Evolutionary conservation across 1,140 invertebrate species (phyloP).

Genomic region (Sinonovacula constricta): DNA sequence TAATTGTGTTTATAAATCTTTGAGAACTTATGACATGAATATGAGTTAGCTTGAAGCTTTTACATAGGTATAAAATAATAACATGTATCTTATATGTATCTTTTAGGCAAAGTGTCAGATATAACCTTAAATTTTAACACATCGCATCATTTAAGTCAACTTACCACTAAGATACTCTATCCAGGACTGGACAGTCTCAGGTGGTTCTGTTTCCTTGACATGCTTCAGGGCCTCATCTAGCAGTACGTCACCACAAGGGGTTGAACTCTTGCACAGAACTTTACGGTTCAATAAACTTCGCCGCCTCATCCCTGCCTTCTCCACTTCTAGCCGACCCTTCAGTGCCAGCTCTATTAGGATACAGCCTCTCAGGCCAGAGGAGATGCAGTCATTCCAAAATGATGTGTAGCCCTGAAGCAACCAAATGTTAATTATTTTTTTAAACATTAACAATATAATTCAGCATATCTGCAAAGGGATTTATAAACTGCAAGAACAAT

Average conservation of each 20-base stretch:
- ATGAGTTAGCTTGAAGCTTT: too few species aligned
- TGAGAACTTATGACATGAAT: too few species aligned
- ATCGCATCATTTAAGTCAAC: slow-evolving; percentile 67
- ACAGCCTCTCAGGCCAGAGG: slow-evolving; percentile 97
- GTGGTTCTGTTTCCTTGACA: slow-evolving; percentile 92
- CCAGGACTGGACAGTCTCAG: slow-evolving; percentile 99
- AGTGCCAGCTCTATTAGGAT: slow-evolving; percentile 98
- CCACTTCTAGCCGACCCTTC: slow-evolving; percentile 95
- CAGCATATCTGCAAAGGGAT: too few species aligned
- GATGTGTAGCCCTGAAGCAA: slow-evolving; percentile 96
- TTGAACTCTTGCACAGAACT: slow-evolving; percentile 87
- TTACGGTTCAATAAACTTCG: slow-evolving; percentile 90
- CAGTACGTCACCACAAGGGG: slow-evolving; percentile 97
- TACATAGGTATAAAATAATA: too few species aligned
- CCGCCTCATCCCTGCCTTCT: slow-evolving; percentile 97
- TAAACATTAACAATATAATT: too few species aligned
- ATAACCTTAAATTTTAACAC: too few species aligned
- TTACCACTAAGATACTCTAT: slow-evolving; percentile 99
- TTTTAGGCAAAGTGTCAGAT: too few species aligned
- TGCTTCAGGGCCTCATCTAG: slow-evolving; percentile 99
- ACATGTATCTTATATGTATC: too few species aligned
- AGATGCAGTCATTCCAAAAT: slow-evolving; percentile 99
- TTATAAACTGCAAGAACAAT: too few species aligned
- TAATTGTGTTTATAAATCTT: too few species aligned
- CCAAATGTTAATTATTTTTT: too few species aligned